Evolutionary conservation across 2,113 vertebrate genomes (phyloP).

Genomic region (Pituophis catenifer): DNA sequence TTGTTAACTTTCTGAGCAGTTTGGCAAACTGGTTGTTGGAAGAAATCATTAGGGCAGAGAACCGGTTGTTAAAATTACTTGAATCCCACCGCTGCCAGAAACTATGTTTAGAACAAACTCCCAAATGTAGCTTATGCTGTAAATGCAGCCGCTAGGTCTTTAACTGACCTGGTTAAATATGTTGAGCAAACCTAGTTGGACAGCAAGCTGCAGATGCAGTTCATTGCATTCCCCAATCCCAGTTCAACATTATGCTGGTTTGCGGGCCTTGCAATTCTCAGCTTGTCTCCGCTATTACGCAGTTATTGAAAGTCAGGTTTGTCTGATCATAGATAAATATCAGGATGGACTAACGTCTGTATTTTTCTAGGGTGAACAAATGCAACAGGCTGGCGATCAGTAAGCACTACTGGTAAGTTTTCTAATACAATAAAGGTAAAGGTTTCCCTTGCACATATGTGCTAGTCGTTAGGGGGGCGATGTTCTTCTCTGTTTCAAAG

Average conservation of each 20-base stretch:
- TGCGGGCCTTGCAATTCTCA: neutral
- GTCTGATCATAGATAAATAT: neutral
- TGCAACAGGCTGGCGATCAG: accelerated
- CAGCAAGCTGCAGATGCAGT: neutral
- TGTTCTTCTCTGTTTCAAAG: too few species aligned
- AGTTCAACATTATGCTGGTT: neutral
- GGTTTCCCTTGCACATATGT: too few species aligned
- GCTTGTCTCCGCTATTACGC: neutral
- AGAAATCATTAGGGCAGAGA: too few species aligned
- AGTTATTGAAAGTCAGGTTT: neutral
- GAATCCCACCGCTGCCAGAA: neutral
- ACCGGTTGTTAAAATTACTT: too few species aligned
- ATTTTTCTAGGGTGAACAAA: neutral
- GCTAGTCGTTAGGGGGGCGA: too few species aligned
- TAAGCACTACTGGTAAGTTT: neutral
- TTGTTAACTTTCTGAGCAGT: too few species aligned
- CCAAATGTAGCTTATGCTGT: neutral
- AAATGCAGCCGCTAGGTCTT: neutral
- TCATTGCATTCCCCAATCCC: neutral
- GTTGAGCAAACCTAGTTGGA: neutral
- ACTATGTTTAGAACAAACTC: neutral
- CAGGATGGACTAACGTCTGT: neutral
- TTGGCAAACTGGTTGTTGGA: too few species aligned
- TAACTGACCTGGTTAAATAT: neutral
- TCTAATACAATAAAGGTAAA: too few species aligned